phyloP scores from a whole-genome alignment of 2,888 invertebrate species.

The Lasioglossum vierecki region DNA sequence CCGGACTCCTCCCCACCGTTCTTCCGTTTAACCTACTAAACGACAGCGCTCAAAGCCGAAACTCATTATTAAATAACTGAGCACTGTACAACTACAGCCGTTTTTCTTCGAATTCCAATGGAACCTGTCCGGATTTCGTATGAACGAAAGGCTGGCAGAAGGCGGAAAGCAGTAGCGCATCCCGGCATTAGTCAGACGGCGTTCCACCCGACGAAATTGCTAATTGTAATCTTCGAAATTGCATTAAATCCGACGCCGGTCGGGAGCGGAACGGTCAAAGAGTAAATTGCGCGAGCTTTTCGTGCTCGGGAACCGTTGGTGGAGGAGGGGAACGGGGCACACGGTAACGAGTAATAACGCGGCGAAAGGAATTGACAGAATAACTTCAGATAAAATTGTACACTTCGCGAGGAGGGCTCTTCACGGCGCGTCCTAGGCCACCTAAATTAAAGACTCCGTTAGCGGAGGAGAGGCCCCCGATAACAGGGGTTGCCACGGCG shows the following conservation, averaged over 20 bases:
- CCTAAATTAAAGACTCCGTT: conserved; percentile 39
- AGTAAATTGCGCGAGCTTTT: conserved; percentile 4
- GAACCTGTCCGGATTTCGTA: background rate
- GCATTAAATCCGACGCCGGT: conserved; percentile 2
- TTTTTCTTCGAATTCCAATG: background rate
- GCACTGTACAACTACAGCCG: background rate
- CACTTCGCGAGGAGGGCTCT: background rate
- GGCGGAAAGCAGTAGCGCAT: background rate
- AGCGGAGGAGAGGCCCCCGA: background rate
- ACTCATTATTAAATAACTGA: too few species aligned
- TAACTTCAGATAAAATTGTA: background rate
- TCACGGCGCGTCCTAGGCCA: background rate
- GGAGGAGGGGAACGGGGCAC: background rate
- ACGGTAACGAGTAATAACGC: background rate
- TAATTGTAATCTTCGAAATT: conserved; percentile 16
- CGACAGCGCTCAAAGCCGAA: background rate
- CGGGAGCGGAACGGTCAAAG: background rate
- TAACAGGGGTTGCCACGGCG: conserved; percentile 22
- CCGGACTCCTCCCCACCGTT: too few species aligned
- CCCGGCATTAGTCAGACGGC: background rate
- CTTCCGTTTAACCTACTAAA: background rate
- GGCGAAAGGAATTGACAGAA: background rate
- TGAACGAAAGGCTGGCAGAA: background rate
- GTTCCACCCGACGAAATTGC: background rate
- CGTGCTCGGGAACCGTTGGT: background rate